phyloP scores from a whole-genome alignment of 2,113 vertebrate species.

The Taxidea taxus region DNA sequence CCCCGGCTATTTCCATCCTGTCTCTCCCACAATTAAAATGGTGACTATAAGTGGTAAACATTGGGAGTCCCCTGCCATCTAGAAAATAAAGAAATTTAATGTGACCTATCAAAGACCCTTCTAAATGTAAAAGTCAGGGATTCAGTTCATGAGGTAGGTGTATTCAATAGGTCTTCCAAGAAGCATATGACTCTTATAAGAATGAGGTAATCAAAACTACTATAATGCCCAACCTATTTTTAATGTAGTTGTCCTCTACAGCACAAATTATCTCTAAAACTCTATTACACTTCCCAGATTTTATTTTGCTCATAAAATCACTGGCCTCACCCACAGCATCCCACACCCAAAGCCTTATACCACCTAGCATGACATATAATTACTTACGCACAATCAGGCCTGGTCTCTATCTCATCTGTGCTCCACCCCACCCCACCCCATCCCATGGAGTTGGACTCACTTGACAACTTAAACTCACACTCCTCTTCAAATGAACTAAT shows the following conservation, averaged over 20 bases:
- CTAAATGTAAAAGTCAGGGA: background rate
- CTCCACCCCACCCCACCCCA: background rate
- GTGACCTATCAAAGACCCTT: background rate
- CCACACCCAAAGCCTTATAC: slow-evolving; percentile 43
- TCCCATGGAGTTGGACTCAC: background rate
- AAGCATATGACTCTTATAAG: background rate
- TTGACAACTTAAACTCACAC: background rate
- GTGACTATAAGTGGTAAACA: background rate
- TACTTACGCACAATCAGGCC: background rate
- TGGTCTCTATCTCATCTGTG: background rate
- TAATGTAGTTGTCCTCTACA: slow-evolving; percentile 53
- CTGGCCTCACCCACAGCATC: background rate
- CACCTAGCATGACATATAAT: slow-evolving; percentile 30
- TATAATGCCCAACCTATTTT: slow-evolving; percentile 35
- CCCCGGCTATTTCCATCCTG: background rate
- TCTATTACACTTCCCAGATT: slow-evolving; percentile 29
- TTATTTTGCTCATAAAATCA: slow-evolving; percentile 54
- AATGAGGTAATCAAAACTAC: slow-evolving; percentile 16
- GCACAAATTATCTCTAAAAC: slow-evolving; percentile 64
- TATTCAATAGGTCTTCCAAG: background rate
- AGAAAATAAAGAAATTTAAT: background rate
- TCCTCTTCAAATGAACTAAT: background rate
- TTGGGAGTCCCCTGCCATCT: background rate
- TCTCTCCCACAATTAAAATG: background rate
- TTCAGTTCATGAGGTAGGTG: background rate